Base-by-base conservation (phyloP, 2,113 vertebrate species). In the Gymnocephalus cernua region DNA sequence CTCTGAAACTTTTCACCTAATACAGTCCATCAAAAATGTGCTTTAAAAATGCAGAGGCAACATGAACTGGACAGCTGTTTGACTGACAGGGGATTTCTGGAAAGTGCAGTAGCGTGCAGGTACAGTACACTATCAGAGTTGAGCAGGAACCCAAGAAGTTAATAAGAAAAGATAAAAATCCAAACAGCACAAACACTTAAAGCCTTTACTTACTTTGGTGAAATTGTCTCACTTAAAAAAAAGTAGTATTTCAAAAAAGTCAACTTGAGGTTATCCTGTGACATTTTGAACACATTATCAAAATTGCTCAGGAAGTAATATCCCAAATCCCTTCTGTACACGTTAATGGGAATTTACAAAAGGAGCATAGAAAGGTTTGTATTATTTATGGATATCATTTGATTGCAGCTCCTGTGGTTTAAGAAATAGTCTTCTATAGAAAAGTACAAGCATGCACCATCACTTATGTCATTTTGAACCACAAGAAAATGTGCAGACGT, bases 141-240 rank as follows among this genome's bases (percentile, higher is more conserved):
- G 3, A 66, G 29, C n/a, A 45, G 25, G 58, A 67, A 57, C 44
- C 27, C 53, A 27, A 11, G 13, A 62, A 53, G 61, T 67, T 61
- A 62, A 79, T 64, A 16, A 32, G 35, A 80, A 61, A 48, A 61
- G 66, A 80, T 77, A 14, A 65, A 54, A 85, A 63, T 84, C 16
- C 56, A 44, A 61, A 51, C 44, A 41, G 68, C 61, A 62, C 38
- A 74, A 64, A 72, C 38, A 67, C 32, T 71, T 1, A 54, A 61
- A 70, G 14, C 19, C 38, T 38, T 35, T 5, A 13, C n/a, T 47
- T 41, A 58, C 41, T 72, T 63, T 48, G 18, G 78, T 6, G 19
- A 67, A 50, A 57, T 11, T 35, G 45, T 61, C 74, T 74, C 29
- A 45, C 23, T 57, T 56, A 16, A 38, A 57, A 68, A 79, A 47